Percentiles rank a stretch among this genome's conserved stretches.
Evolutionary conservation across 2,888 invertebrate species (phyloP).

Genomic region (Andrena dorsata): DNA sequence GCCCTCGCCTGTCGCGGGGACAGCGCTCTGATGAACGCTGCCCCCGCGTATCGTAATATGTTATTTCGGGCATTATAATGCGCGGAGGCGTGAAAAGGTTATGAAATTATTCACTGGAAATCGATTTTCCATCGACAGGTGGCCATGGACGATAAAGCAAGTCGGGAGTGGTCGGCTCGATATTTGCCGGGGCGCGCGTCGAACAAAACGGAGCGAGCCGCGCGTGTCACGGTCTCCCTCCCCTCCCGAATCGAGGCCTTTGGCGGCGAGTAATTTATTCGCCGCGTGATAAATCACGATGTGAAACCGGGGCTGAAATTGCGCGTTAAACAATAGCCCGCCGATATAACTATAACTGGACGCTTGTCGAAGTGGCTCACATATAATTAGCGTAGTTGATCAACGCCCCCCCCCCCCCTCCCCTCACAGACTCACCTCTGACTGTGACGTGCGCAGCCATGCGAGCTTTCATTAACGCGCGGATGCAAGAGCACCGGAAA

Average conservation of each 20-base stretch:
- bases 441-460: not conserved
- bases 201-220: conserved; percentile 58
- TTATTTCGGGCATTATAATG: conserved; percentile 52
- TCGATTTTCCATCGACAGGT: conserved; percentile 68
- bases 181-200: conserved; percentile 47
- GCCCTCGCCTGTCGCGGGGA: not conserved
- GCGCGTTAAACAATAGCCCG: conserved; percentile 71
- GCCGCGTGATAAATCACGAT: conserved; percentile 73
- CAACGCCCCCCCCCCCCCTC: conserved; percentile 44
- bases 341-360: conserved; percentile 68
- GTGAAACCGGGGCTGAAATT: conserved; percentile 72
- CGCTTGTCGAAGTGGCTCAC: conserved; percentile 59
- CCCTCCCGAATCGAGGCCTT: conserved; percentile 56
- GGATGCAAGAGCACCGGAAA: not conserved
- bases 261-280: conserved; percentile 76
- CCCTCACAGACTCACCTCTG: conserved; percentile 26
- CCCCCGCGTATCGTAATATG: conserved; percentile 27
- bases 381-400: conserved; percentile 72
- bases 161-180: conserved; percentile 31
- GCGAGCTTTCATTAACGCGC: conserved; percentile 25
- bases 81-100: conserved; percentile 54
- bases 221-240: conserved; percentile 44
- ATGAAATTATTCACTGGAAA: conserved; percentile 62
- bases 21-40: conserved; percentile 14
- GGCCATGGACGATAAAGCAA: conserved; percentile 65